Evolutionary conservation across 2,797 vertebrate species (phyloP).

Genomic region (Pangasius macronema): DNA sequence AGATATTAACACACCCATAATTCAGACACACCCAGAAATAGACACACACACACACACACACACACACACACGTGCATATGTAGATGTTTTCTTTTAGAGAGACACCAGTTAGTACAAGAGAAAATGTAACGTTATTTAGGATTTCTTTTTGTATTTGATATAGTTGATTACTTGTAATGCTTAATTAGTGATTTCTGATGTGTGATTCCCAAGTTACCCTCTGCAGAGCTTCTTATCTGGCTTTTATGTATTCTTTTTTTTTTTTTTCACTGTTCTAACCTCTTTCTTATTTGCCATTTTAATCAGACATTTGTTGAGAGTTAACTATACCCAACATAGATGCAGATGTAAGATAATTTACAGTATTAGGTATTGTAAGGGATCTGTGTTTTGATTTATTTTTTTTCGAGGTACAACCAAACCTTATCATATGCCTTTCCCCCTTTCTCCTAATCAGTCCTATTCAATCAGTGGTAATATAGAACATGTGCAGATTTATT

Average conservation of each 20-base stretch:
- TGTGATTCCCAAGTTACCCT: constrained; percentile 69
- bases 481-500: constrained; percentile 24
- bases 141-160: constrained; percentile 70
- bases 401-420: constrained; percentile 30
- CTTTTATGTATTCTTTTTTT: constrained; percentile 56
- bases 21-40: constrained; percentile 40
- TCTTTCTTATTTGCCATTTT: constrained; percentile 42
- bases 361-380: constrained; percentile 47
- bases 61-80: constrained; percentile 25
- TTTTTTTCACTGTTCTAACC: constrained; percentile 36
- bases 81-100: constrained; percentile 74
- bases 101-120: constrained; percentile 72
- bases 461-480: constrained; percentile 23
- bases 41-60: constrained; percentile 34
- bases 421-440: constrained; percentile 13
- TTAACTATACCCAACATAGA: constrained; percentile 33
- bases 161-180: constrained; percentile 73
- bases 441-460: constrained; percentile 21
- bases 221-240: constrained; percentile 63
- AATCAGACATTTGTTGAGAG: constrained; percentile 37
- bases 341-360: constrained; percentile 43
- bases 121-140: constrained; percentile 69
- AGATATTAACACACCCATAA: constrained; percentile 39
- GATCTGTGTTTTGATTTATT: constrained; percentile 40
- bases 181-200: constrained; percentile 73